Base-by-base conservation (phyloP, 2,888 invertebrate species). In the Stenotaenia linearis region DNA sequence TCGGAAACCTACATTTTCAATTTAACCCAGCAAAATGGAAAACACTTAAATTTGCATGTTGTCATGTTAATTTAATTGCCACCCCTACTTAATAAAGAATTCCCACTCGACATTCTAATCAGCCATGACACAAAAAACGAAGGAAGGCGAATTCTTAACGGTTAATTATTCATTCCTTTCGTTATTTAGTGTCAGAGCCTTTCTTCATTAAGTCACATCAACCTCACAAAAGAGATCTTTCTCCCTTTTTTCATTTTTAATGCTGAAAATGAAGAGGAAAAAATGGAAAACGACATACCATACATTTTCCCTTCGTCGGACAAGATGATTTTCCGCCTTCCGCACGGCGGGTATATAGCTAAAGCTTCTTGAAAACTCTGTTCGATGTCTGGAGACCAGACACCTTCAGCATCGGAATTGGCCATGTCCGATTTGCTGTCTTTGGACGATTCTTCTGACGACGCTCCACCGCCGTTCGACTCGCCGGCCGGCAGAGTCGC, bases 301-400 rank as follows among this genome's bases (percentile, higher is more conserved):
- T 98, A 99, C 99, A 99, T 99, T 92, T 99, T 99, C 87, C 99
- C 99, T 90, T 99, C 99, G 88, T 99, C 99, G 84, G 97, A 97
- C 85, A 99, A 92, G 85, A 99, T 99, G 87, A 99, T 99, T 91
- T 99, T 99, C 88, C 99, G 91, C 85, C 99, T 90, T 83, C 99
- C 99, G 88, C 99, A 99, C 82, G 99, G 99, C 82, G 99, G 99
- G 90, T 99, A 99, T 87, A 99, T 98, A 85, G 98, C 97, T 87
- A 99, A 91, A 83, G 99, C 99, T 90, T 99, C 99, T 88, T 99
- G 98, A 89, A 99, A 99, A 89, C 97, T 97, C 89, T 99, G 98
- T 89, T 99, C 99, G 88, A 99, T 99, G 89, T 99, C 99, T 83
- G 98, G 96, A 89, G 97, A 97, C 99, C 99, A 99, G 81, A 99